Conservation (phyloP, 2,797 vertebrate genomes). For the Chiloscyllium punctatum region DNA sequence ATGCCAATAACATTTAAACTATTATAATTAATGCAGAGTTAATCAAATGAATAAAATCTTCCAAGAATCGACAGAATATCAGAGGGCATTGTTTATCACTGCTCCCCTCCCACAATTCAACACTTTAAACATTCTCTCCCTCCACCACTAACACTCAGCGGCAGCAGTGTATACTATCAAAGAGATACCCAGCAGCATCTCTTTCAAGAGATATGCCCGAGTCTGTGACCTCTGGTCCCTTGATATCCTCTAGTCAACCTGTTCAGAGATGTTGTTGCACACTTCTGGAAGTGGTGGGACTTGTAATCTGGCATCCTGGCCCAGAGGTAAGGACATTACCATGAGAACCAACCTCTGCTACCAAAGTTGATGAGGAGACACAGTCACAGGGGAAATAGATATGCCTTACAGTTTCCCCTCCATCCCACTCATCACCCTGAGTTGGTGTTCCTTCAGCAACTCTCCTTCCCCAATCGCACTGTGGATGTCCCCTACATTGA, state of each 20-base stretch:
- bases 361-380: too few species aligned
- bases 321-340: too few species aligned
- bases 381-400: background rate
- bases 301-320: too few species aligned
- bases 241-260: background rate
- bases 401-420: background rate
- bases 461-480: background rate
- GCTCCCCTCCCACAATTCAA: background rate
- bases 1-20: background rate
- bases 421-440: background rate
- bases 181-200: background rate
- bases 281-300: too few species aligned
- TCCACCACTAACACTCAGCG: background rate
- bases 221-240: background rate
- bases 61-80: background rate
- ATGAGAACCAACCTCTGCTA: too few species aligned
- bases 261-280: too few species aligned
- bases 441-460: background rate
- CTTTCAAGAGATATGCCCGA: background rate
- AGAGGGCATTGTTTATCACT: background rate
- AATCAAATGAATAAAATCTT: constrained; percentile 19
- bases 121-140: background rate
- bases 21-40: background rate
- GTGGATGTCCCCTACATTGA: background rate
- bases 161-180: background rate